These are phyloP conservation scores for Drosophila neotestacea DNA, from an alignment of 2,888 invertebrate species.

Conservation along the genomic window DNA sequence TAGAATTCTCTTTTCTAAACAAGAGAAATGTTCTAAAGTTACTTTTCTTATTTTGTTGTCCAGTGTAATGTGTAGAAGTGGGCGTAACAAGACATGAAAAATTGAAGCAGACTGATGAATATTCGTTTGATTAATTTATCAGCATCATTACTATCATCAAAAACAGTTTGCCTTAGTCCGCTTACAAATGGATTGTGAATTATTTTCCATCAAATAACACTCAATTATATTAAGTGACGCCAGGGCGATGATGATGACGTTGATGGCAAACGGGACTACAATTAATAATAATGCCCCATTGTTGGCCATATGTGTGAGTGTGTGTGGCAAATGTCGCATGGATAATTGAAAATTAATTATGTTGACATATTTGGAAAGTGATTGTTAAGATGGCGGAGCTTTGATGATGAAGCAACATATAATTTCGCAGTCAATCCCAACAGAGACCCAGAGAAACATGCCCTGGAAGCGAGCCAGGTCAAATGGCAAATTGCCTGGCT, in stretches of 20 bases:
- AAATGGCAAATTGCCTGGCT: conserved; percentile 54
- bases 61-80: conserved; percentile 5
- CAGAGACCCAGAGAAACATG: conserved; percentile 8
- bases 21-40: not conserved
- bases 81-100: conserved; percentile 37
- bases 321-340: conserved; percentile 58
- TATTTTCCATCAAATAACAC: conserved; percentile 70
- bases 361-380: conserved; percentile 79
- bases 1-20: no score
- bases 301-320: conserved; percentile 13
- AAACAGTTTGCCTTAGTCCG: conserved; percentile 46
- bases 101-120: conserved; percentile 42
- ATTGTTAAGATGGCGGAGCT: conserved; percentile 64
- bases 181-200: conserved; percentile 61
- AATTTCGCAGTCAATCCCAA: conserved; percentile 48
- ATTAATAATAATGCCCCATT: conserved; percentile 69
- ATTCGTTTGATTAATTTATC: conserved; percentile 67
- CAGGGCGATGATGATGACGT: conserved; percentile 37
- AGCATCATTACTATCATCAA: conserved; percentile 64
- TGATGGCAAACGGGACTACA: conserved; percentile 45
- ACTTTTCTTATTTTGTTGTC: not conserved
- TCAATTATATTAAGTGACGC: conserved; percentile 77
- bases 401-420: conserved; percentile 58
- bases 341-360: conserved; percentile 81
- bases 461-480: conserved; percentile 10